Conservation (phyloP, 2,113 vertebrate genomes). For the Mastomys natalensis region DNA sequence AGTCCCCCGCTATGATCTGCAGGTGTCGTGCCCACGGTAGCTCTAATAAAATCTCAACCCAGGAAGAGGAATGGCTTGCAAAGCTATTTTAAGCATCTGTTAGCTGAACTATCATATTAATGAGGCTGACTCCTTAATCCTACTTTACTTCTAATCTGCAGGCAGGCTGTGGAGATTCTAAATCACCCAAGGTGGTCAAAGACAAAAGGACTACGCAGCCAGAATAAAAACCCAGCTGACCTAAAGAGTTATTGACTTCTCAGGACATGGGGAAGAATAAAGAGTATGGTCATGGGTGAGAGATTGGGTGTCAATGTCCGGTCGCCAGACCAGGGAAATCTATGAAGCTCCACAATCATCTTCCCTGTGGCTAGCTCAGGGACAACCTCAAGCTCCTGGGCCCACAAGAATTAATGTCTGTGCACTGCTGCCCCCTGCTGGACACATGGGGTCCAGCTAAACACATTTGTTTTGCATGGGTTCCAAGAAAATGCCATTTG, state of each 20-base stretch:
- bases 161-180: conserved; percentile 80
- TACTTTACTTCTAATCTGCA: conserved; percentile 85
- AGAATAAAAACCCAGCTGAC: conserved; percentile 78
- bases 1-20: not conserved
- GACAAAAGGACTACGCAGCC: conserved; percentile 81
- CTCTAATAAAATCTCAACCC: conserved; percentile 63
- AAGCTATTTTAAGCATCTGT: conserved; percentile 59
- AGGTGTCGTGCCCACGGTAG: not conserved
- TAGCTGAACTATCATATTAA: conserved; percentile 72
- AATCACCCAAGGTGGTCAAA: conserved; percentile 80
- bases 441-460: not conserved
- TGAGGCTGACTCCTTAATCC: conserved; percentile 83
- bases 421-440: conserved; percentile 78
- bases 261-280: conserved; percentile 54
- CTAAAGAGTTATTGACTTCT: conserved; percentile 79
- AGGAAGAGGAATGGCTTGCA: conserved; percentile 34
- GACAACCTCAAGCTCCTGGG: not conserved
- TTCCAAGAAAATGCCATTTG: conserved; percentile 54
- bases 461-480: not conserved
- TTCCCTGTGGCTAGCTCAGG: conserved; percentile 1
- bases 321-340: conserved; percentile 23
- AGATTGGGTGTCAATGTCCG: conserved; percentile 17
- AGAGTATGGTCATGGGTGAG: conserved; percentile 22
- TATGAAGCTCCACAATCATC: not conserved
- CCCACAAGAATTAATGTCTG: conserved; percentile 17